Evolutionary conservation across 2,888 invertebrate genomes (phyloP).

Genomic region (Zonitis immaculata): DNA sequence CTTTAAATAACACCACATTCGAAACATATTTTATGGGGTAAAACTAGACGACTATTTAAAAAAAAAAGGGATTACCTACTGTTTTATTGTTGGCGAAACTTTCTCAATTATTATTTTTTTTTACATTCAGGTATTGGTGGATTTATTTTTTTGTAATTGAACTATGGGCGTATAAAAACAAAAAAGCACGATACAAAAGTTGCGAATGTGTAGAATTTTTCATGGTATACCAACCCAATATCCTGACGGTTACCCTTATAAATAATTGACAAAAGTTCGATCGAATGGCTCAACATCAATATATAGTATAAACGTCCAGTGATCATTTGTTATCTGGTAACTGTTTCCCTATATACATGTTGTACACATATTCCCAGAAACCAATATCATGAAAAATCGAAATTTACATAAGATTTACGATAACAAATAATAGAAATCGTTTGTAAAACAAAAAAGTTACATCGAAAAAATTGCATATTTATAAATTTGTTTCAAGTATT

Average conservation of each 20-base stretch:
- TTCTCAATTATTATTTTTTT: background rate
- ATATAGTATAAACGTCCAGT: conserved; percentile 1
- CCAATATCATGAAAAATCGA: background rate
- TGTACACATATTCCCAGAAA: background rate
- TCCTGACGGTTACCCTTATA: conserved; percentile 9
- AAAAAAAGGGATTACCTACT: no score
- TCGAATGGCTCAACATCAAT: conserved; percentile 6
- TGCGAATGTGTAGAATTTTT: conserved; percentile 16
- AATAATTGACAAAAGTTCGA: conserved; percentile 16
- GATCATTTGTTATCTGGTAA: conserved; percentile 8
- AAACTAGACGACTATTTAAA: no score
- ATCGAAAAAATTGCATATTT: no score
- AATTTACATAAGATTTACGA: no score
- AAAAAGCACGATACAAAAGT: no score
- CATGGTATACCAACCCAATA: conserved; percentile 10
- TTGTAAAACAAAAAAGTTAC: no score
- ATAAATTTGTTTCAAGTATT: no score
- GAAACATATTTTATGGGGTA: background rate
- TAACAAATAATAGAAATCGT: no score
- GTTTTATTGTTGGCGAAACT: no score
- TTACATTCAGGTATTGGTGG: no score
- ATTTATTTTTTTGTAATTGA: no score
- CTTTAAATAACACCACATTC: background rate
- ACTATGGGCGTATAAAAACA: no score
- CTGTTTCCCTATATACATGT: background rate